Evolutionary conservation across 1,140 invertebrate species (phyloP).

Genomic region (Hydropsyche tenuis): DNA sequence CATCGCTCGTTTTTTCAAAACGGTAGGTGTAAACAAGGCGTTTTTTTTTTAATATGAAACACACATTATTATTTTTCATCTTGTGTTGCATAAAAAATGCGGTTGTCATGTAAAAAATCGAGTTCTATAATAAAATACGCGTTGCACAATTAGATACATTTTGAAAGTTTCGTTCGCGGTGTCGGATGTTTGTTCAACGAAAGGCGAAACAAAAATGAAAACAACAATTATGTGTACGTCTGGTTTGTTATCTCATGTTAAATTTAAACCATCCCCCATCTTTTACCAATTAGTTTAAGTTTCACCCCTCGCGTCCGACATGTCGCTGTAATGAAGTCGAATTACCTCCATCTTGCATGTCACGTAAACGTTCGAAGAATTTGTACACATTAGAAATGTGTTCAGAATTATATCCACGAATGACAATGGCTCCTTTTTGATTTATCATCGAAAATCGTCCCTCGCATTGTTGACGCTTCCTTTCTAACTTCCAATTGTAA

Average conservation of each 20-base stretch:
- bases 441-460: too few relatives aligned
- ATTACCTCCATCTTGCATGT: too few relatives aligned
- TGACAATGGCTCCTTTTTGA: too few relatives aligned
- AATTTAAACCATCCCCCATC: conserved; percentile 4
- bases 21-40: conserved; percentile 11
- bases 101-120: background rate
- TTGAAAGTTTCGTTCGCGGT: background rate
- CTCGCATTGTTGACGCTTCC: too few relatives aligned
- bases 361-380: too few relatives aligned
- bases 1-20: too few relatives aligned
- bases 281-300: conserved; percentile 16
- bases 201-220: background rate
- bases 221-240: conserved; percentile 19
- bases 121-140: background rate
- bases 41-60: background rate
- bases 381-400: too few relatives aligned
- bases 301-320: too few relatives aligned
- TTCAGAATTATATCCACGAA: too few relatives aligned
- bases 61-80: background rate
- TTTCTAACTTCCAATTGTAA: too few relatives aligned
- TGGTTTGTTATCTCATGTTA: conserved; percentile 5
- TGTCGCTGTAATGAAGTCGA: too few relatives aligned
- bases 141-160: background rate
- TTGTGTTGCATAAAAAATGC: background rate
- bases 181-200: background rate